These are phyloP conservation scores for Adrianichthys oophorus DNA, from an alignment of 2,797 vertebrate species.

Conservation along the genomic window DNA sequence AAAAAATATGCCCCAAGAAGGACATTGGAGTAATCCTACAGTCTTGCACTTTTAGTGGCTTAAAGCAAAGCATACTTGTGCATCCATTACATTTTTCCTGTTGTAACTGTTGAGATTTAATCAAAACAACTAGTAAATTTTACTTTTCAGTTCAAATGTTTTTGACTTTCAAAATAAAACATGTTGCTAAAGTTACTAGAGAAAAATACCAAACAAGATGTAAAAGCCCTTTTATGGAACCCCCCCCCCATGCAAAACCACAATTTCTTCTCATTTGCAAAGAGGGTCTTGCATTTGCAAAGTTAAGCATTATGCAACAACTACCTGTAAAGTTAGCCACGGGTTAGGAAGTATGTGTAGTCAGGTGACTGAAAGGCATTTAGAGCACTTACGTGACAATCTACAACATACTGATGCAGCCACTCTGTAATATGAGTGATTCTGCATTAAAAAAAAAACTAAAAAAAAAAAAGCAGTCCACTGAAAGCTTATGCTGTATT, in stretches of 20 bases:
- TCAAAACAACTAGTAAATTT: too few relatives aligned
- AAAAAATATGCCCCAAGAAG: background rate
- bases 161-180: too few relatives aligned
- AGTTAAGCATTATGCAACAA: background rate
- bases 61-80: background rate
- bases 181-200: too few relatives aligned
- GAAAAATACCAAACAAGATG: too few relatives aligned
- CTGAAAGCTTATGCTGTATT: slow-evolving; percentile 54
- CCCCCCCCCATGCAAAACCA: too few relatives aligned
- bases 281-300: too few relatives aligned
- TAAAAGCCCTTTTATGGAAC: too few relatives aligned
- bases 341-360: slow-evolving; percentile 15
- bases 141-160: too few relatives aligned
- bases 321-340: background rate
- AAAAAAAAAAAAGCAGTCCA: slow-evolving; percentile 14
- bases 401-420: slow-evolving; percentile 11
- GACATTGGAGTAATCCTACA: slow-evolving; percentile 30
- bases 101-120: background rate
- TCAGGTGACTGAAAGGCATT: slow-evolving; percentile 60
- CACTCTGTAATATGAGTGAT: slow-evolving; percentile 8
- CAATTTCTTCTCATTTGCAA: too few relatives aligned
- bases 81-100: background rate
- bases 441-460: slow-evolving; percentile 1
- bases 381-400: slow-evolving; percentile 46
- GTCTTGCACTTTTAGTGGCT: slow-evolving; percentile 17